phyloP scores from a whole-genome alignment of 2,888 invertebrate genomes.

The Phrixothrix hirtus region DNA sequence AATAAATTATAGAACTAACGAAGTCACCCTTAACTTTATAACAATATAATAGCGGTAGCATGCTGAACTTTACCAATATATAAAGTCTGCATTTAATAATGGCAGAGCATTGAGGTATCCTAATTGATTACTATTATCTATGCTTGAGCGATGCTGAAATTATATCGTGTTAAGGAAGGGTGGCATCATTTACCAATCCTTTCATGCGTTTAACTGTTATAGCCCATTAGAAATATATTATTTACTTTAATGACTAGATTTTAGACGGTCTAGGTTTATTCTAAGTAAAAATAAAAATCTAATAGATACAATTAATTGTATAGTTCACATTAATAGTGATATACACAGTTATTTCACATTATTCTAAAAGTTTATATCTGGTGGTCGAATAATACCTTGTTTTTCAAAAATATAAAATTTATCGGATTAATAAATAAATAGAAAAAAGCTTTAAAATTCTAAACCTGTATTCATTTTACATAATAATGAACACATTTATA shows the following conservation, averaged over 20 bases:
- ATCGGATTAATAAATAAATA: too few species aligned
- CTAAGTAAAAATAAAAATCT: too few species aligned
- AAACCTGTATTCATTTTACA: too few species aligned
- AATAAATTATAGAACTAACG: constrained; percentile 30
- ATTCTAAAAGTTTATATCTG: too few species aligned
- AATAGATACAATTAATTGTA: too few species aligned
- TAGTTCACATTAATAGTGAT: too few species aligned
- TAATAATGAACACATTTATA: too few species aligned
- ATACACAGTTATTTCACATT: too few species aligned
- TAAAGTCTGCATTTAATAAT: constrained; percentile 20
- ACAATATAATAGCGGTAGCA: constrained; percentile 33
- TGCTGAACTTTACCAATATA: constrained; percentile 31
- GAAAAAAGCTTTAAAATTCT: too few species aligned
- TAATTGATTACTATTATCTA: constrained; percentile 30
- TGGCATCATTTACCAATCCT: constrained; percentile 32
- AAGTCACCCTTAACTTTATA: constrained; percentile 34
- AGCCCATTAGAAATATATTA: constrained; percentile 37
- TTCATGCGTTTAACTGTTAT: constrained; percentile 39
- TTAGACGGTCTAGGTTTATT: constrained; percentile 15
- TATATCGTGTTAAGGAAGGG: constrained; percentile 37
- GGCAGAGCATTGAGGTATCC: constrained; percentile 18
- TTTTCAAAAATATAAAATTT: too few species aligned
- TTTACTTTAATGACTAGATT: constrained; percentile 28
- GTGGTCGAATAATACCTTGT: too few species aligned
- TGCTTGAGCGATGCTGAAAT: constrained; percentile 37